phyloP scores from a whole-genome alignment of 30 jellyfish, hydroid and myxozoan species.

The Rhopilema esculentum region DNA sequence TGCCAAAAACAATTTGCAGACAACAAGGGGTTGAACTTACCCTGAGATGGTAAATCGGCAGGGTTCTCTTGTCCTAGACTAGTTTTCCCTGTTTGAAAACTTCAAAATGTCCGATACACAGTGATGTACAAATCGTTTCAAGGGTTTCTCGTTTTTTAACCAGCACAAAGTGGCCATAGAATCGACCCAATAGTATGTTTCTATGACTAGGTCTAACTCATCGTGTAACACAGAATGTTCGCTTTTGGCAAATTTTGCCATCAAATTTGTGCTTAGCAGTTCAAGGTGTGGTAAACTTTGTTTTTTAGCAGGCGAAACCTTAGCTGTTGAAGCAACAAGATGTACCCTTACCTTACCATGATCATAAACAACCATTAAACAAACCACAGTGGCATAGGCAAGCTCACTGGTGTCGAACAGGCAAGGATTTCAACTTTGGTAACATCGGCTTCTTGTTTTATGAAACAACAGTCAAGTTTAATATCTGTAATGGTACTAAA shows the following conservation, averaged over 20 bases:
- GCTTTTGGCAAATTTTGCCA: conserved; percentile 50
- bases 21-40: conserved; percentile 1
- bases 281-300: conserved; percentile 77
- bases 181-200: conserved; percentile 70
- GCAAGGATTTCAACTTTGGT: conserved; percentile 66
- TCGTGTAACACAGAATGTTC: conserved; percentile 14
- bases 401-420: conserved; percentile 71
- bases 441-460: conserved; percentile 15
- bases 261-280: conserved; percentile 66
- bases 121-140: conserved; percentile 59
- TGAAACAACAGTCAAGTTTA: conserved; percentile 28
- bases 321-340: conserved; percentile 72
- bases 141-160: conserved; percentile 66
- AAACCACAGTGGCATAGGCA: conserved; percentile 76
- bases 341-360: conserved; percentile 52
- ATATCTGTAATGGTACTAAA: conserved; percentile 1
- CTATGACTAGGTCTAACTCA: conserved; percentile 24
- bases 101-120: conserved; percentile 41
- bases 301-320: conserved; percentile 69
- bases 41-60: conserved; percentile 62
- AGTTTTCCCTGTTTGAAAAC: conserved; percentile 37
- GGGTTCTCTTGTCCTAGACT: conserved; percentile 52
- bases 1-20: conserved; percentile 14
- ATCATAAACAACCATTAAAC: conserved; percentile 47
- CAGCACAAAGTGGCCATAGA: conserved; percentile 77